These are phyloP conservation scores for Melanotaenia duboulayi DNA, from an alignment of 2,113 vertebrate species.

Conservation along the genomic window DNA sequence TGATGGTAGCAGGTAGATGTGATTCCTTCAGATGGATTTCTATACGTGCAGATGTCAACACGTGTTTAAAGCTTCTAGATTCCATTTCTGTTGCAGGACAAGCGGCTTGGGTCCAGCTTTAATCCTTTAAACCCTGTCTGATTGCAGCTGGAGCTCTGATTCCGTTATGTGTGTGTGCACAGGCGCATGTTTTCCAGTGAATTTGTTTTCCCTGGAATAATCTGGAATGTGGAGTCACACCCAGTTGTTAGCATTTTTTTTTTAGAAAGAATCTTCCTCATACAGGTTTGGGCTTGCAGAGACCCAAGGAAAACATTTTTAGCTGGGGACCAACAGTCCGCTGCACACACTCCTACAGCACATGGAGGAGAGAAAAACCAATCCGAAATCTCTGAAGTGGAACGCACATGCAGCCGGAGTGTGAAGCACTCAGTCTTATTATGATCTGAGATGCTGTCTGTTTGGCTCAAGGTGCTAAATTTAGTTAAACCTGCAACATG, in stretches of 20 bases:
- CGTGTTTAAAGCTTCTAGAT: background rate
- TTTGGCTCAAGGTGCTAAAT: too few species aligned
- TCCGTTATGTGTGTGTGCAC: background rate
- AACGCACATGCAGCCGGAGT: too few species aligned
- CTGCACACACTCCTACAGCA: too few species aligned
- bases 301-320: background rate
- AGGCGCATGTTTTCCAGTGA: background rate
- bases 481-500: too few species aligned
- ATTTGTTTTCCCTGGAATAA: background rate
- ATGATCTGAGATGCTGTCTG: too few species aligned
- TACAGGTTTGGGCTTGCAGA: constrained; percentile 29
- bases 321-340: too few species aligned
- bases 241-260: constrained; percentile 17
- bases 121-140: constrained; percentile 30
- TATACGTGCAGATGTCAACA: background rate
- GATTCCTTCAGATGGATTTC: background rate
- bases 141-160: background rate
- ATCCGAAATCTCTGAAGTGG: too few species aligned
- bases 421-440: too few species aligned
- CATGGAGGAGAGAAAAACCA: too few species aligned
- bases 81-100: background rate
- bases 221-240: constrained; percentile 17
- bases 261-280: background rate
- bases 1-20: background rate
- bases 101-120: background rate